Conservation (phyloP, 2,888 invertebrate species). For the Anodontia alba region DNA sequence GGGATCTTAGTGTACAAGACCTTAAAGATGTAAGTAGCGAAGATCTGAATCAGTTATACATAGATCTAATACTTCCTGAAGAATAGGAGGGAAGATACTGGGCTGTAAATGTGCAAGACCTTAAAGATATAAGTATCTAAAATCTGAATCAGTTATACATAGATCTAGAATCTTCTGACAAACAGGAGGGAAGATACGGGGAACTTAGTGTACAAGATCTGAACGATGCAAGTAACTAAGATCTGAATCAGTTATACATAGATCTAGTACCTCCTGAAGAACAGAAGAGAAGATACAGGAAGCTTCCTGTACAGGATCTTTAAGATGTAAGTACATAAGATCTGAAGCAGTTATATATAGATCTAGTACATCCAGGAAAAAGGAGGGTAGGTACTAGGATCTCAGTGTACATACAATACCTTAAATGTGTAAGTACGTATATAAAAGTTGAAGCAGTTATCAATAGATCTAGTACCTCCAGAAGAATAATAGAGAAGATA, state of each 20-base stretch:
- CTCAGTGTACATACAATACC: not conserved
- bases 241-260: slow-evolving; percentile 77
- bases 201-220: slow-evolving; percentile 66
- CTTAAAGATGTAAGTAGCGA: slow-evolving; percentile 36
- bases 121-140: slow-evolving; percentile 77
- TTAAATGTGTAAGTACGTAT: slow-evolving; percentile 67
- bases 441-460: slow-evolving; percentile 72
- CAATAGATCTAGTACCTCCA: slow-evolving; percentile 75
- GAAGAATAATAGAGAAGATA: slow-evolving; percentile 72
- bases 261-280: slow-evolving; percentile 78
- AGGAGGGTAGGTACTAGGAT: slow-evolving; percentile 53
- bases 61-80: slow-evolving; percentile 76
- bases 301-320: slow-evolving; percentile 78
- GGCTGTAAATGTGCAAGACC: slow-evolving; percentile 78
- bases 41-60: slow-evolving; percentile 78
- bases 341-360: slow-evolving; percentile 68
- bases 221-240: slow-evolving; percentile 73
- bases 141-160: slow-evolving; percentile 74
- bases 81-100: slow-evolving; percentile 75
- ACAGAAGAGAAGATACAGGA: slow-evolving; percentile 75
- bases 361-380: slow-evolving; percentile 76
- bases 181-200: slow-evolving; percentile 68
- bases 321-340: slow-evolving; percentile 75
- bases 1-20: slow-evolving; percentile 70
- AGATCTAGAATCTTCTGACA: slow-evolving; percentile 76